These are phyloP conservation scores for Nephotettix cincticeps DNA, from an alignment of 1,140 invertebrate species.

Conservation along the genomic window DNA sequence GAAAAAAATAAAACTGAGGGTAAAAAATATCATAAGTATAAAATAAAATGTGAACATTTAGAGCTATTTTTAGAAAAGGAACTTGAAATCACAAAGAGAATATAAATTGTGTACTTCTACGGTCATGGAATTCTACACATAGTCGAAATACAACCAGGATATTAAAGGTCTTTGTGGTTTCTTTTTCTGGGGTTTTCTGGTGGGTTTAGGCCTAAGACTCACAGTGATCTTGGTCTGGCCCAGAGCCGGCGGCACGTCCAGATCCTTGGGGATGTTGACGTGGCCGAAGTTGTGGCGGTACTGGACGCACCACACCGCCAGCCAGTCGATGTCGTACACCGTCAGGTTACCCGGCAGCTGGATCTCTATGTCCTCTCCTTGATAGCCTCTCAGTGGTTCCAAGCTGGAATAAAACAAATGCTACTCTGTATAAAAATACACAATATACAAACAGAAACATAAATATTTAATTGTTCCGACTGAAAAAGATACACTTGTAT, in stretches of 20 bases:
- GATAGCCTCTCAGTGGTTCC: conserved; percentile 75
- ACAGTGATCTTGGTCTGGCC: conserved; percentile 88
- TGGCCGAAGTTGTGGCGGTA: conserved; percentile 89
- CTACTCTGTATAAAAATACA: too few species aligned
- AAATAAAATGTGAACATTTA: too few species aligned
- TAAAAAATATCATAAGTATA: too few species aligned
- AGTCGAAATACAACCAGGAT: conserved; percentile 3
- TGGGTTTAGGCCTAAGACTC: conserved; percentile 44
- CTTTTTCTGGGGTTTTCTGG: conserved; percentile 14
- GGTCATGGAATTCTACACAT: neutral
- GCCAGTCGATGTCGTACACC: conserved; percentile 89
- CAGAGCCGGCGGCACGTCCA: conserved; percentile 85
- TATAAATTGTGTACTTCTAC: too few species aligned
- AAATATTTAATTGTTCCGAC: too few species aligned
- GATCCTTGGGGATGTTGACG: conserved; percentile 81
- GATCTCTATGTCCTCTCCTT: conserved; percentile 88
- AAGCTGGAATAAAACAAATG: conserved; percentile 53
- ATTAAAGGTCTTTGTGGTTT: conserved; percentile 11
- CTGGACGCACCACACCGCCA: conserved; percentile 85
- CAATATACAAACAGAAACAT: too few species aligned
- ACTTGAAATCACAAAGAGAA: too few species aligned
- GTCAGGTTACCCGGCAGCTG: conserved; percentile 81
- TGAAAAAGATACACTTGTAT: too few species aligned
- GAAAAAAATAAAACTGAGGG: too few species aligned
- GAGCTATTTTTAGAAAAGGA: too few species aligned